phyloP scores from a whole-genome alignment of 2,113 vertebrate genomes.

The Alectura lathami region DNA sequence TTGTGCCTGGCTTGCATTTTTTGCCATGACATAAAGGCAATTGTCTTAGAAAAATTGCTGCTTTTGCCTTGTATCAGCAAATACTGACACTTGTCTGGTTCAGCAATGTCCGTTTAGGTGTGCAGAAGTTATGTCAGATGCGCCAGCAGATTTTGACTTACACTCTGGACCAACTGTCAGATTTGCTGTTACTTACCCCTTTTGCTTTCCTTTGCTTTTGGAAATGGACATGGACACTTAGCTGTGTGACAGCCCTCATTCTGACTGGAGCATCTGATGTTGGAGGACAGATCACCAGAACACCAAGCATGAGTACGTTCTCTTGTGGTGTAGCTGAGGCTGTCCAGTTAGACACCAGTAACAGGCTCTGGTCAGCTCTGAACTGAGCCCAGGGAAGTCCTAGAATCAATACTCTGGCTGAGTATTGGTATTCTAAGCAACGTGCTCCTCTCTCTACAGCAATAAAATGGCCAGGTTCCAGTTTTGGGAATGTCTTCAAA shows the following conservation, averaged over 20 bases:
- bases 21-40: not conserved
- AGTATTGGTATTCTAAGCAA: not conserved
- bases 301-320: fast-evolving
- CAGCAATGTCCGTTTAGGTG: not conserved
- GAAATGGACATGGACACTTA: not conserved
- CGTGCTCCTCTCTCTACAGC: not conserved
- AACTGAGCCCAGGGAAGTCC: not conserved
- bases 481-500: not conserved
- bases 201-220: not conserved
- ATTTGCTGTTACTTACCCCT: not conserved
- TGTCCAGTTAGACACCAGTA: not conserved
- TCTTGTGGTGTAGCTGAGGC: not conserved
- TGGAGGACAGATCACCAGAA: not conserved
- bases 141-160: not conserved
- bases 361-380: not conserved
- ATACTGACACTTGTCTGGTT: not conserved
- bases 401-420: not conserved
- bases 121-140: not conserved
- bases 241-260: not conserved
- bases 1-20: constrained; percentile 11
- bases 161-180: not conserved
- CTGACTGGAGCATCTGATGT: not conserved
- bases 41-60: not conserved
- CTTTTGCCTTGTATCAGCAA: not conserved
- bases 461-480: not conserved